Conservation (phyloP, 2,113 vertebrate species). For the Tylochromis polylepis region DNA sequence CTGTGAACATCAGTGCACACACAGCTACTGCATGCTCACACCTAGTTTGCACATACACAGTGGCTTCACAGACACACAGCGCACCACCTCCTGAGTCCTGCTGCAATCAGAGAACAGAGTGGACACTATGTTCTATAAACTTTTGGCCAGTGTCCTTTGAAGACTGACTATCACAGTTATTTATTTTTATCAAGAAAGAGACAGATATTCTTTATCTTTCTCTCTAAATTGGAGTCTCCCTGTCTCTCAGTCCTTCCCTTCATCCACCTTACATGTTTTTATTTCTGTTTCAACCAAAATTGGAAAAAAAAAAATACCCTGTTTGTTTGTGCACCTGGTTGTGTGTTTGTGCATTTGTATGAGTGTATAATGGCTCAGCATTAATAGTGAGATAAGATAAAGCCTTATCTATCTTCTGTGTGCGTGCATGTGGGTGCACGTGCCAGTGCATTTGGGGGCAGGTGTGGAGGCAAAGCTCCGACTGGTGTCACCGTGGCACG, state of each 20-base stretch:
- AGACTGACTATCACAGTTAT: constrained; percentile 39
- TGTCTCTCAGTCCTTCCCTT: not conserved
- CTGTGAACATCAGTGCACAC: constrained; percentile 45
- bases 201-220: not conserved
- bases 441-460: not conserved
- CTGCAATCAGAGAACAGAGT: constrained; percentile 53
- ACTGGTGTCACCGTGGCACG: not conserved
- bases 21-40: constrained; percentile 11
- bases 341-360: not conserved
- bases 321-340: not conserved
- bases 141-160: constrained; percentile 47
- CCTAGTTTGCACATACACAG: constrained; percentile 19
- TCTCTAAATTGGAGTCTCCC: not conserved
- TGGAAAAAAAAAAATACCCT: not conserved
- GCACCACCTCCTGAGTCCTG: constrained; percentile 28
- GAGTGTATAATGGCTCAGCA: not conserved
- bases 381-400: constrained; percentile 33
- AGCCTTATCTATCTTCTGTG: not conserved
- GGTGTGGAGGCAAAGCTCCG: not conserved
- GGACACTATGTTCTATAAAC: constrained; percentile 66
- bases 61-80: not conserved
- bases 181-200: constrained; percentile 44
- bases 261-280: not conserved
- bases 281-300: not conserved
- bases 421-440: not conserved